Percentiles rank a stretch among this genome's conserved stretches.
These are phyloP conservation scores for Adoxophyes honmai DNA, from an alignment of 1,140 invertebrate genomes.

Conservation along the genomic window DNA sequence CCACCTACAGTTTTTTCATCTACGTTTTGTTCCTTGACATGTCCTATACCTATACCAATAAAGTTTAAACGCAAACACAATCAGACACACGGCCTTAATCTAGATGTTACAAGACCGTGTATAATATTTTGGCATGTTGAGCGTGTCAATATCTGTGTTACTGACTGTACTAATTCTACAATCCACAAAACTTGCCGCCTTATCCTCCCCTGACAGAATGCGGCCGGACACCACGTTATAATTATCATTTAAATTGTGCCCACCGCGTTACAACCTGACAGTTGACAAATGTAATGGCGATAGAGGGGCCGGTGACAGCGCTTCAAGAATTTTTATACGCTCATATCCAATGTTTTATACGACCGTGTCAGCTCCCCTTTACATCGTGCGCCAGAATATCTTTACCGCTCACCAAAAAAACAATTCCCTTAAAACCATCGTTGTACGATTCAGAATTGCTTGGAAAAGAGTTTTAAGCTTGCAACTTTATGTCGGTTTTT, in stretches of 20 bases:
- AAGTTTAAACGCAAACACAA: too few species aligned
- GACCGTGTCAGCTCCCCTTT: constrained; percentile 65
- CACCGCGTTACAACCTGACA: constrained; percentile 64
- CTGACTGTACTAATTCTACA: too few species aligned
- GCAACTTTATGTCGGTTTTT: constrained; percentile 3
- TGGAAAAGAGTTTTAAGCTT: neutral
- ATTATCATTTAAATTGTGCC: constrained; percentile 74
- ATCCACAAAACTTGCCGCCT: constrained; percentile 27
- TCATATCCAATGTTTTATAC: constrained; percentile 72
- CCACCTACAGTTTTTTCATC: too few species aligned
- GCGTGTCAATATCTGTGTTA: too few species aligned
- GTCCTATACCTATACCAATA: too few species aligned
- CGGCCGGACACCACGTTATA: constrained; percentile 41
- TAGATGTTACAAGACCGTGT: too few species aligned
- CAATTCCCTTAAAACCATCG: constrained; percentile 1
- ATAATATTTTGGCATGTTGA: too few species aligned
- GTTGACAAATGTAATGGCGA: constrained; percentile 74
- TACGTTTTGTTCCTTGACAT: too few species aligned
- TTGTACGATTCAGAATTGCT: neutral
- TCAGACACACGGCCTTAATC: too few species aligned
- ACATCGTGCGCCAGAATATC: constrained; percentile 30
- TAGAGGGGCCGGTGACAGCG: constrained; percentile 63
- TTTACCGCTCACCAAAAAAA: constrained; percentile 15
- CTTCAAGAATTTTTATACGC: constrained; percentile 72
- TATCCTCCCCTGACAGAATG: constrained; percentile 26